These are phyloP conservation scores for rabbit (Oryctolagus cuniculus) DNA, from an alignment of 2,113 vertebrate genomes.

Conservation along the genomic window mOryCun1.1 NC_091447.1:27303501-27304000, in stretches of 20 bases:
- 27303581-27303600: constrained; percentile 3
- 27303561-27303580: background rate
- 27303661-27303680: background rate
- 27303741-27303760: constrained; percentile 37
- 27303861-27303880: background rate
- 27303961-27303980: constrained; percentile 53
- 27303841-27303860: background rate
- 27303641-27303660: background rate
- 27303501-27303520: background rate
- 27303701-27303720: background rate
- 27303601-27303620: background rate
- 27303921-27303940: background rate
- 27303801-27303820: background rate
- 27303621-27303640: constrained; percentile 9
- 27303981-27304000: background rate
- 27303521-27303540: background rate
- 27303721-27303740: background rate
- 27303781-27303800: background rate
- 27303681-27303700: background rate
- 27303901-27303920: background rate
- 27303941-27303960: background rate
- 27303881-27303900: background rate
- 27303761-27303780: background rate
- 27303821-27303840: background rate
- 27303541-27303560: background rate